A percentile compares a stretch with the other conserved stretches of the same genome.
These are phyloP conservation scores for Torymus tubicola DNA, from an alignment of 2,888 invertebrate species.

Conservation along the genomic window DNA sequence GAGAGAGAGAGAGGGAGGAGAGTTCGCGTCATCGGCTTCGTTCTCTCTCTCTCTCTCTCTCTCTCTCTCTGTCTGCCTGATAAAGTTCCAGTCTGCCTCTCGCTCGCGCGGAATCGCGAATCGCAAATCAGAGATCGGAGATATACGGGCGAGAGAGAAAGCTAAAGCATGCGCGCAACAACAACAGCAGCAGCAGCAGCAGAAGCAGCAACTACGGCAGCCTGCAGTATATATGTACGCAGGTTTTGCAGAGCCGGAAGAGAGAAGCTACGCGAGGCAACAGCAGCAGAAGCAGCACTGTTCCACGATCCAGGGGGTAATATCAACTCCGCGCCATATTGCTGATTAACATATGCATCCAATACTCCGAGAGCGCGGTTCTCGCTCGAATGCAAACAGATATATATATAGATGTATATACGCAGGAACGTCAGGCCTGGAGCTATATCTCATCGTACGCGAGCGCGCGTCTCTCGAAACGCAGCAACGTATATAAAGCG, in stretches of 20 bases:
- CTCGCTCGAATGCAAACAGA: too few species aligned
- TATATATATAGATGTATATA: too few species aligned
- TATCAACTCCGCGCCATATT: constrained; percentile 71
- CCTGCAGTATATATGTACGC: neutral
- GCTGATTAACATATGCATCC: constrained; percentile 74
- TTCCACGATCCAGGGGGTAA: constrained; percentile 63
- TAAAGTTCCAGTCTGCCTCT: constrained; percentile 49
- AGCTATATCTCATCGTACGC: constrained; percentile 65
- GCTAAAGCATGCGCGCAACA: neutral
- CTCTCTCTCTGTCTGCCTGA: constrained; percentile 26
- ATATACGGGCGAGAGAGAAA: constrained; percentile 51
- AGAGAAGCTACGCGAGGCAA: constrained; percentile 12
- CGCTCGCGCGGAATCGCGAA: constrained; percentile 45
- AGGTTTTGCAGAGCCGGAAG: neutral
- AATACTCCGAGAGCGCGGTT: constrained; percentile 48
- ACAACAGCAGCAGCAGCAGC: too few species aligned
- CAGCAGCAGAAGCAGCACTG: constrained; percentile 24
- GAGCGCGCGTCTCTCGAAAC: constrained; percentile 18
- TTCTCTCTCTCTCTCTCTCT: too few species aligned
- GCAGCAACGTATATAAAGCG: constrained; percentile 69
- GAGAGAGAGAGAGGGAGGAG: too few species aligned
- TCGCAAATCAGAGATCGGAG: constrained; percentile 64
- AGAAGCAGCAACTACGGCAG: neutral
- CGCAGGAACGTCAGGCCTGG: constrained; percentile 62
- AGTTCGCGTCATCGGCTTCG: neutral